Conservation (phyloP, 2,113 vertebrate species). For the Reinhardtius hippoglossoides region DNA sequence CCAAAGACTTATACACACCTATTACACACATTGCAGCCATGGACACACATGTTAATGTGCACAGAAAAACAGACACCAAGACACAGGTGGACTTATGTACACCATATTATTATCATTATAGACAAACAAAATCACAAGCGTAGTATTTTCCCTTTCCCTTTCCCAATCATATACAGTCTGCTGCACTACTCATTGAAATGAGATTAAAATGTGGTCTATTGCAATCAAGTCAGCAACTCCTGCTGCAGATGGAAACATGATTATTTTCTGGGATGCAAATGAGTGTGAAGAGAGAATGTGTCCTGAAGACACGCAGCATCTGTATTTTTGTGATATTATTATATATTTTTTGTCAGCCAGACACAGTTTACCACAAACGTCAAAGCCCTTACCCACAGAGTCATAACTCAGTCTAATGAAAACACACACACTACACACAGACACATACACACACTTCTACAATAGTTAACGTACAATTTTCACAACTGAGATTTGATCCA, state of each 20-base stretch:
- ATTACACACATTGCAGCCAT: constrained; percentile 4
- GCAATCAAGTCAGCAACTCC: background rate
- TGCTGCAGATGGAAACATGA: background rate
- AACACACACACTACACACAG: too few species aligned
- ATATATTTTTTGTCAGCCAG: background rate
- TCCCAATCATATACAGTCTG: background rate
- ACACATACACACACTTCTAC: too few species aligned
- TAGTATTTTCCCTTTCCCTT: background rate
- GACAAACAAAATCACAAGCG: background rate
- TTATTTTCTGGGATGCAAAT: background rate
- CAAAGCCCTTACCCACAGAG: too few species aligned
- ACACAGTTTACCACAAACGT: too few species aligned
- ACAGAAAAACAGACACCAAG: background rate
- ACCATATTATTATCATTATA: background rate
- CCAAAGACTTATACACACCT: background rate
- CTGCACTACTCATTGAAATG: background rate
- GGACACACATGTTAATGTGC: background rate
- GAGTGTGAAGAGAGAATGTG: background rate
- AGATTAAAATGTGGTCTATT: constrained; percentile 10
- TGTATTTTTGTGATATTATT: background rate
- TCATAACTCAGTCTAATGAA: too few species aligned
- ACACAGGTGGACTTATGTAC: background rate
- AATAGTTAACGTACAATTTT: too few species aligned
- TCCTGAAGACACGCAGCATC: background rate
- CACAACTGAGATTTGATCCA: too few species aligned